Evolutionary conservation across 2,888 invertebrate species (phyloP).

Genomic region (Cheilosia variabilis): DNA sequence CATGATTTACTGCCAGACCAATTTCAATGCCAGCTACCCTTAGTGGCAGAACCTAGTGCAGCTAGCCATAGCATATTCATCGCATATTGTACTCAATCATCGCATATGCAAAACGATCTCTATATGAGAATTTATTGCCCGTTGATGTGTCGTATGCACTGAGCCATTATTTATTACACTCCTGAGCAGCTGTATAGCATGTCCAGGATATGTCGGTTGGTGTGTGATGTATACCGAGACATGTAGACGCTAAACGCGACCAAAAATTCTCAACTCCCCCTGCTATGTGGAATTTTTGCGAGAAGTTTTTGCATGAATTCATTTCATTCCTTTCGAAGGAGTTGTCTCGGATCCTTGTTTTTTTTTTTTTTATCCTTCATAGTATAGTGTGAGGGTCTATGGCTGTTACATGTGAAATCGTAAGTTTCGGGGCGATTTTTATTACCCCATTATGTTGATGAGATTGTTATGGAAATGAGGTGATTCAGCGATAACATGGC

Average conservation of each 20-base stretch:
- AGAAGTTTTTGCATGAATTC: slow-evolving; percentile 55
- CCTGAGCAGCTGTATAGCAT: slow-evolving; percentile 29
- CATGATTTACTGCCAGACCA: slow-evolving; percentile 68
- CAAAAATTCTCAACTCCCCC: slow-evolving; percentile 32
- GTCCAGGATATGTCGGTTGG: slow-evolving; percentile 57
- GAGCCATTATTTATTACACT: slow-evolving; percentile 66
- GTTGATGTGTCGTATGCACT: slow-evolving; percentile 73
- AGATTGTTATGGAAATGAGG: slow-evolving; percentile 75
- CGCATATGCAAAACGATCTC: slow-evolving; percentile 67
- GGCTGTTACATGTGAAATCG: slow-evolving; percentile 38
- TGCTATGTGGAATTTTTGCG: slow-evolving; percentile 23
- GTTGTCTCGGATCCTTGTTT: background rate
- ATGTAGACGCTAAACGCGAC: slow-evolving; percentile 64
- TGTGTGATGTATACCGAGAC: slow-evolving; percentile 46
- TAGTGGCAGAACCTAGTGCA: slow-evolving; percentile 16
- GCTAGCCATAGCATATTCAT: background rate
- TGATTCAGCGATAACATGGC: slow-evolving; percentile 60
- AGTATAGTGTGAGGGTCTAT: slow-evolving; percentile 15
- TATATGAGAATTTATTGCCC: slow-evolving; percentile 70
- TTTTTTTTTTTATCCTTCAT: background rate
- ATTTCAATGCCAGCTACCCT: slow-evolving; percentile 63
- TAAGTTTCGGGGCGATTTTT: slow-evolving; percentile 73
- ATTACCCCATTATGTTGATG: slow-evolving; percentile 74
- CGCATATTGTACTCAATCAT: slow-evolving; percentile 68
- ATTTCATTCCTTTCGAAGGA: slow-evolving; percentile 28